A percentile compares a stretch with the other conserved stretches of the same genome.
These are phyloP conservation scores for Troides aeacus DNA, from an alignment of 2,888 invertebrate species.

Conservation along the genomic window DNA sequence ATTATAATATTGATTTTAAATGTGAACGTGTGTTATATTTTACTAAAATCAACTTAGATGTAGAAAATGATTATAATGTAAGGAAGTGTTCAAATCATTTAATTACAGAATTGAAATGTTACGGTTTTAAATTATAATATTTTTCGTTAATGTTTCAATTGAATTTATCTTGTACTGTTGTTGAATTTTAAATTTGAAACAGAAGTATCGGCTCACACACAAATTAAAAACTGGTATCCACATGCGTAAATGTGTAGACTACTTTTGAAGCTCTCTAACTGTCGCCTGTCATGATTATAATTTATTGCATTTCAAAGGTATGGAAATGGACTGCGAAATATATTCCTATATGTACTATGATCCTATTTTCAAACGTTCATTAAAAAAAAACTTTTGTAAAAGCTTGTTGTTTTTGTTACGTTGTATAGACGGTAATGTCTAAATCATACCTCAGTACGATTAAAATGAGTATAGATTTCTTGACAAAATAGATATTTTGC, in stretches of 20 bases:
- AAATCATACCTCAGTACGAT: slow-evolving; percentile 77
- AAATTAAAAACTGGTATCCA: slow-evolving; percentile 2
- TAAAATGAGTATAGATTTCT: slow-evolving; percentile 71
- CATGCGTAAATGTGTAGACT: slow-evolving; percentile 9
- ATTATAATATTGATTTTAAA: slow-evolving; percentile 53
- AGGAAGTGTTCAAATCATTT: slow-evolving; percentile 72
- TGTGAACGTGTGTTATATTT: slow-evolving; percentile 64
- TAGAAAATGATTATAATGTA: slow-evolving; percentile 63
- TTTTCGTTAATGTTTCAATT: slow-evolving; percentile 54
- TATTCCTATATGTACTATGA: slow-evolving; percentile 38
- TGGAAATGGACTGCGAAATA: slow-evolving; percentile 35
- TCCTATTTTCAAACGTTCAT: slow-evolving; percentile 39
- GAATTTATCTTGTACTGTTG: slow-evolving; percentile 10
- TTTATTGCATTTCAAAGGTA: slow-evolving; percentile 54
- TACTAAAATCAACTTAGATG: slow-evolving; percentile 61
- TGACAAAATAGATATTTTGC: slow-evolving; percentile 63
- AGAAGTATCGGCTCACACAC: slow-evolving; percentile 7
- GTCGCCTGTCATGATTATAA: slow-evolving; percentile 35
- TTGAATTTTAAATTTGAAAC: slow-evolving; percentile 18
- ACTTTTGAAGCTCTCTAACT: slow-evolving; percentile 57
- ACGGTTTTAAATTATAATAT: slow-evolving; percentile 46
- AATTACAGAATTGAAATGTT: slow-evolving; percentile 57
- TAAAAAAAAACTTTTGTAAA: slow-evolving; percentile 51
- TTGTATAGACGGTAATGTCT: slow-evolving; percentile 68
- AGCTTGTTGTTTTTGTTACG: slow-evolving; percentile 63